These are phyloP conservation scores for Nothocercus julius DNA, from an alignment of 2,113 vertebrate genomes.

Conservation along the genomic window DNA sequence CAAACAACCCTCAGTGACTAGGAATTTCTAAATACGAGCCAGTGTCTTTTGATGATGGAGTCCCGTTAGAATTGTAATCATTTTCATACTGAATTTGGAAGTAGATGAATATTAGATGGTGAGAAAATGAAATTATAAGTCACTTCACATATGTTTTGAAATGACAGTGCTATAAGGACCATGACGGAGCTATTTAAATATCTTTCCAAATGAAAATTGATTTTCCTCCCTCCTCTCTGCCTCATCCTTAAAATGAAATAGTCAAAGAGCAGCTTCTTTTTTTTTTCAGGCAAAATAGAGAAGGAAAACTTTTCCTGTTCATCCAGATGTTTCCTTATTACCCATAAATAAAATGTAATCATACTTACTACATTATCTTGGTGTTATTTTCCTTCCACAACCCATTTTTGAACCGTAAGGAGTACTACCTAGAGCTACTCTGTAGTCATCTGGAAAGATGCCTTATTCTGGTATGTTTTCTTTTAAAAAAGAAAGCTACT, in stretches of 20 bases:
- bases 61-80: not conserved
- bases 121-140: conserved; percentile 13
- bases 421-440: not conserved
- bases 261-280: not conserved
- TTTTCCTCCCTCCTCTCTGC: not conserved
- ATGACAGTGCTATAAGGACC: not conserved
- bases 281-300: not conserved
- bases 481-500: not conserved
- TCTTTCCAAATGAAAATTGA: conserved; percentile 24
- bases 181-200: not conserved
- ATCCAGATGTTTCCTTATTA: not conserved
- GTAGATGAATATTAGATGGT: not conserved
- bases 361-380: not conserved
- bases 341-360: not conserved
- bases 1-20: not conserved
- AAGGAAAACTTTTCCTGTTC: not conserved
- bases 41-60: not conserved
- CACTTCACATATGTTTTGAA: not conserved
- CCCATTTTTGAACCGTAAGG: not conserved
- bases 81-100: not conserved
- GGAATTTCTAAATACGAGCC: not conserved
- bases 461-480: not conserved
- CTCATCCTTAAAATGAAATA: not conserved
- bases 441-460: not conserved
- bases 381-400: not conserved